Evolutionary conservation across 2,888 invertebrate genomes (phyloP), one percentile per base, ranked within the genome.

Genomic region (Eupithecia dodoneata): DNA sequence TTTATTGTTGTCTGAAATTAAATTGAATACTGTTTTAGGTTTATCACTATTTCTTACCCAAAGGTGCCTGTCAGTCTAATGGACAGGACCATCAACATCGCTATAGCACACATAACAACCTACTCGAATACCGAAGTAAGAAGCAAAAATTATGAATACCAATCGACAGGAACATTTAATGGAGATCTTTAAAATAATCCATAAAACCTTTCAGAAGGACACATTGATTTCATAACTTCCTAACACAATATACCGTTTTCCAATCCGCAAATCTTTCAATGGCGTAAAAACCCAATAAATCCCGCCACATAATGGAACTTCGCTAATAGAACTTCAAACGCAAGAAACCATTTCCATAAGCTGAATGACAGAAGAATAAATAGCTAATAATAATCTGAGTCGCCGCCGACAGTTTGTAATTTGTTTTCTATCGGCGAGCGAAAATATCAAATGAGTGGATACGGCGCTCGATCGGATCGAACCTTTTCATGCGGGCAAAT

Each of bases 381-480:
- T 89, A 90, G 89, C 89, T 89, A 83, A 87, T 88, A 90, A 92
- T 91, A 92, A 91, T 90, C 87, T 78, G 82, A 84, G 85, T 79
- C 90, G 80, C 78, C 65, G 78, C 66, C 83, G 92, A 92, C 92
- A 93, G 90, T 91, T 94, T 92, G 93, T 94, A 94, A 94, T 95
- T 95, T 94, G 94, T 93, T 94, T 91, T 90, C 89, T 91, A 90
- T 90, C 88, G 89, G 79, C 87, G 88, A 91, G 92, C 90, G 93
- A 91, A 94, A 94, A 94, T 94, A 93, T 93, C 93, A 92, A 94
- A 94, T 94, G 93, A 94, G 94, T 94, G 93, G 93, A 93, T 93
- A 92, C 92, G 92, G 89, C 88, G 84, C 83, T 88, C 90, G 90
- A 93, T 93, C 91, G 93, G 93, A 92, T 93, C 91, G 93, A 92